Percentiles rank a stretch among this genome's conserved stretches.
phyloP scores from a whole-genome alignment of 2,888 invertebrate genomes.

The Syrphus vitripennis region DNA sequence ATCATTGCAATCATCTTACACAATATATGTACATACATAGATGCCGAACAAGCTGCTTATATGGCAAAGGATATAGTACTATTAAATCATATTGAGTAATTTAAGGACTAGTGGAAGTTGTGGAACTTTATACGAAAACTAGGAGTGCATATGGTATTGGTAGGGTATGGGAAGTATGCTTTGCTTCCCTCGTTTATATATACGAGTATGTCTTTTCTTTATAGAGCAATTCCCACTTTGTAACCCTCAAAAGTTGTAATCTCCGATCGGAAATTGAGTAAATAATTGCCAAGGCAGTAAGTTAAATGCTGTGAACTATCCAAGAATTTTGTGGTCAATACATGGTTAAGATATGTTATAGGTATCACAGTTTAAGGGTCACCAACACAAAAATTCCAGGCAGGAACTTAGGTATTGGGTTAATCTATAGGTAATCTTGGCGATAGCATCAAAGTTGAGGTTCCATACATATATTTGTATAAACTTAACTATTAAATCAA shows the following conservation, averaged over 20 bases:
- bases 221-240: slow-evolving; percentile 9
- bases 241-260: slow-evolving; percentile 53
- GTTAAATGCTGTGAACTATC: slow-evolving; percentile 46
- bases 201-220: neutral
- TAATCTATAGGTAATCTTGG: slow-evolving; percentile 3
- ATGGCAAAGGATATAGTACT: slow-evolving; percentile 12
- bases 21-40: neutral
- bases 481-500: neutral
- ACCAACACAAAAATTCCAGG: neutral
- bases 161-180: no score
- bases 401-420: neutral
- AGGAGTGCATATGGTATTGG: neutral
- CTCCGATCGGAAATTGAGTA: slow-evolving; percentile 70
- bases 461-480: neutral
- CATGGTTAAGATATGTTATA: slow-evolving; percentile 9
- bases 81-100: slow-evolving; percentile 59
- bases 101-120: slow-evolving; percentile 13
- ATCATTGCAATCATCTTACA: slow-evolving; percentile 39
- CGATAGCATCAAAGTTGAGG: neutral
- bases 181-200: neutral
- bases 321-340: slow-evolving; percentile 32
- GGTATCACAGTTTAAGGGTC: slow-evolving; percentile 1
- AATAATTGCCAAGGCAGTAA: slow-evolving; percentile 67
- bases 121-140: neutral
- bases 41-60: slow-evolving; percentile 17